Conservation (phyloP, 2,113 vertebrate genomes). For the Myotis lucifugus region DNA sequence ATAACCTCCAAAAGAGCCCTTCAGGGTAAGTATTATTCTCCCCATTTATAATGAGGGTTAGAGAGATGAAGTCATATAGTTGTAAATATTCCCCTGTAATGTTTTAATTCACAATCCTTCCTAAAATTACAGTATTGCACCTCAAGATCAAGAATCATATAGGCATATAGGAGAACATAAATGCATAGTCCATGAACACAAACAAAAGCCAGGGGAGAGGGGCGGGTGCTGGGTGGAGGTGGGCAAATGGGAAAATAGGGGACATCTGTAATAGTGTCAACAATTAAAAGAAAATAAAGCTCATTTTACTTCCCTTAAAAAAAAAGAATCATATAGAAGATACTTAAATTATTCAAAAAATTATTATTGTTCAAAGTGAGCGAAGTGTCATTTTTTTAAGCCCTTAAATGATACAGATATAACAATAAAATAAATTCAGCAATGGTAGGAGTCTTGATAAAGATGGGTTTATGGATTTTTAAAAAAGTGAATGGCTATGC, state of each 20-base stretch:
- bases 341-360: background rate
- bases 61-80: background rate
- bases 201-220: background rate
- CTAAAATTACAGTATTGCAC: background rate
- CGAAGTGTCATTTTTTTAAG: background rate
- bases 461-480: background rate
- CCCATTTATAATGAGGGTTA: background rate
- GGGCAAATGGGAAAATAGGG: background rate
- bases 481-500: background rate
- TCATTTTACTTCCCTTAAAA: background rate
- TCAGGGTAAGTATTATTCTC: background rate
- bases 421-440: constrained; percentile 11
- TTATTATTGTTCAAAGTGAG: background rate
- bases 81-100: background rate
- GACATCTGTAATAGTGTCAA: background rate
- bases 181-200: background rate
- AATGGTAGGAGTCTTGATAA: background rate
- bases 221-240: background rate
- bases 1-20: background rate
- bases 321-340: background rate
- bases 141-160: background rate
- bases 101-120: background rate
- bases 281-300: background rate
- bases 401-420: background rate
- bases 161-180: background rate